Percentiles rank a stretch among this genome's conserved stretches.
phyloP scores from a whole-genome alignment of 30 jellyfish, hydroid and myxozoan species.

The Aurelia sp. region DNA sequence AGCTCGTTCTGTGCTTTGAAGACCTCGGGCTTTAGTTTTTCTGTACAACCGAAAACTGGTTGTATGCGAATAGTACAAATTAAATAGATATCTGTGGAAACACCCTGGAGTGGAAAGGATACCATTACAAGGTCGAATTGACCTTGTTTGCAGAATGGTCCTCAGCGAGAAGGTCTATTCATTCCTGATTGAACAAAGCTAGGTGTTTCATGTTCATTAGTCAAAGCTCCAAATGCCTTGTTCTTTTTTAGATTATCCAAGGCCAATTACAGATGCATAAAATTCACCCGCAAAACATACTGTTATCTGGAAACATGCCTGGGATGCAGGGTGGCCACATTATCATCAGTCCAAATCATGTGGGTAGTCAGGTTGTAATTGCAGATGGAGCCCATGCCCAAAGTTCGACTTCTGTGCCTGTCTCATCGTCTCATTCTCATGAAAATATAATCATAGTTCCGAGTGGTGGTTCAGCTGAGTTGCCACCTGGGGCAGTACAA shows the following conservation, averaged over 20 bases:
- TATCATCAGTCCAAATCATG: slow-evolving; percentile 74
- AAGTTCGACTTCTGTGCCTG: slow-evolving; percentile 12
- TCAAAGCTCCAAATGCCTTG: background rate
- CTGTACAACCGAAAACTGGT: no score
- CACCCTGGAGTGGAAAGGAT: no score
- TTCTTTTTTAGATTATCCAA: slow-evolving; percentile 69
- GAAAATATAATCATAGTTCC: slow-evolving; percentile 84
- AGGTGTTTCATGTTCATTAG: no score
- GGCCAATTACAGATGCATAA: slow-evolving; percentile 97
- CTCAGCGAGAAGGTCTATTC: no score
- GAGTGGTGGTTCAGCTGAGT: slow-evolving; percentile 54
- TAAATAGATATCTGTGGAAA: no score
- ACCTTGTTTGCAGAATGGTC: no score
- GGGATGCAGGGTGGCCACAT: slow-evolving; percentile 83
- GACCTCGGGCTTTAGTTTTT: no score
- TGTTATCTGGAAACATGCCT: slow-evolving; percentile 89
- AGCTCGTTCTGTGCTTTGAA: no score
- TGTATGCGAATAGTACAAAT: no score
- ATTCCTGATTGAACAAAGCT: no score
- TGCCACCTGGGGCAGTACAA: slow-evolving; percentile 81
- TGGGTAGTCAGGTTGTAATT: slow-evolving; percentile 74
- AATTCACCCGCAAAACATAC: slow-evolving; percentile 95
- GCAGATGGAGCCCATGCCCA: slow-evolving; percentile 57
- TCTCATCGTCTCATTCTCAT: slow-evolving; percentile 53
- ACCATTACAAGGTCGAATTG: no score